Conservation (phyloP, 2,888 invertebrate species). For the Halictus quadricinctus region DNA sequence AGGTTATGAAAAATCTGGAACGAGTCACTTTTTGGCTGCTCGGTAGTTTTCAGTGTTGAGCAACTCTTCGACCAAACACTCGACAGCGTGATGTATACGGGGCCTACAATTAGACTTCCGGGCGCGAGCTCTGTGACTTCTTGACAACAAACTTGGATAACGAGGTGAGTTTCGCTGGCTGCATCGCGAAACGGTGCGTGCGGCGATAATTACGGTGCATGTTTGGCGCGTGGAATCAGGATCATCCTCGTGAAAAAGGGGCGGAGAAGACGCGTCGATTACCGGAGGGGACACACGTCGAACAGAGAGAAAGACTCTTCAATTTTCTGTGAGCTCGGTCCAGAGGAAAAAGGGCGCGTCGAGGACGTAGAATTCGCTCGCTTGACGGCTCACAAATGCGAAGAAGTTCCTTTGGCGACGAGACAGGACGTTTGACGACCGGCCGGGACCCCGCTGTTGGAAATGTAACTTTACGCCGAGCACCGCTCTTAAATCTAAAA, state of each 20-base stretch:
- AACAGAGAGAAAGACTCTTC: neutral
- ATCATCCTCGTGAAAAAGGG: neutral
- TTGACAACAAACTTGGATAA: conserved; percentile 10
- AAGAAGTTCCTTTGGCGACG: conserved; percentile 1
- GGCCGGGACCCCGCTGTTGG: neutral
- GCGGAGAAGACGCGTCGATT: neutral
- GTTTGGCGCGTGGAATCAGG: neutral
- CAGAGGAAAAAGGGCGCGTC: neutral
- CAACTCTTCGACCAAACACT: neutral
- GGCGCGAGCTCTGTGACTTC: neutral
- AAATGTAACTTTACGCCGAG: conserved; percentile 34
- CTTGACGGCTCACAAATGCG: conserved; percentile 22
- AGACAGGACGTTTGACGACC: conserved; percentile 16
- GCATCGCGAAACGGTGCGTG: conserved; percentile 1
- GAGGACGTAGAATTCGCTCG: conserved; percentile 20
- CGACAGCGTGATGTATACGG: neutral
- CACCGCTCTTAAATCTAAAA: conserved; percentile 46
- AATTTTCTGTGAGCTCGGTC: neutral
- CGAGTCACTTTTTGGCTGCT: neutral
- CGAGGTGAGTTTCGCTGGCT: conserved; percentile 3
- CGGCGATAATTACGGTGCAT: neutral
- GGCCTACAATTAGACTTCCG: neutral
- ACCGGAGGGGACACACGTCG: neutral
- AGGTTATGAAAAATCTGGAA: neutral
- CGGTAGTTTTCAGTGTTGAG: neutral